phyloP scores from a whole-genome alignment of 2,113 vertebrate species.

The Xenopus laevis region DNA sequence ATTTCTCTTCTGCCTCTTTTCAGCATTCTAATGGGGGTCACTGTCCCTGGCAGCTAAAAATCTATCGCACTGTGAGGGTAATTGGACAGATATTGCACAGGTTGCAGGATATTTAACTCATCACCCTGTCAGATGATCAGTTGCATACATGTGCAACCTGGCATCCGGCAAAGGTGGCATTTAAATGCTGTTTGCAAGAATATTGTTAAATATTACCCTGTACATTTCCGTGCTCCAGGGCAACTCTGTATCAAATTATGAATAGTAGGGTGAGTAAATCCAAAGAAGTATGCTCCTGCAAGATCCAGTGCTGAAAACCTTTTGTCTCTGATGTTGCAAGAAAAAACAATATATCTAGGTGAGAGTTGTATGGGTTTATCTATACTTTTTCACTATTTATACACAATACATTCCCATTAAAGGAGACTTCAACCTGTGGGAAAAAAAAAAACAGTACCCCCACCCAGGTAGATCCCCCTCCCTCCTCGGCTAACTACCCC shows the following conservation, averaged over 20 bases:
- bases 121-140: no score
- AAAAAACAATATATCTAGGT: neutral
- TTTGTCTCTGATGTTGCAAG: conserved; percentile 61
- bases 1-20: no score
- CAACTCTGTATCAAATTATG: conserved; percentile 89
- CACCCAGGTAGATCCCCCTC: no score
- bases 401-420: no score
- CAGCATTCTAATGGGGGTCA: no score
- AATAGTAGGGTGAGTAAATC: conserved; percentile 82
- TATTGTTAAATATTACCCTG: neutral
- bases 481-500: no score
- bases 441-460: no score
- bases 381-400: no score
- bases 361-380: no score
- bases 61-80: neutral
- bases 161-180: neutral
- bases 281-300: conserved; percentile 83
- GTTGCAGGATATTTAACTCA: neutral
- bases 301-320: conserved; percentile 61
- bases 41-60: neutral
- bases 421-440: no score
- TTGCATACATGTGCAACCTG: no score
- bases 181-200: neutral
- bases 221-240: conserved; percentile 70
- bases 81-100: neutral